Base-by-base conservation (phyloP, 2,888 invertebrate species). In the Hedya salicella region DNA sequence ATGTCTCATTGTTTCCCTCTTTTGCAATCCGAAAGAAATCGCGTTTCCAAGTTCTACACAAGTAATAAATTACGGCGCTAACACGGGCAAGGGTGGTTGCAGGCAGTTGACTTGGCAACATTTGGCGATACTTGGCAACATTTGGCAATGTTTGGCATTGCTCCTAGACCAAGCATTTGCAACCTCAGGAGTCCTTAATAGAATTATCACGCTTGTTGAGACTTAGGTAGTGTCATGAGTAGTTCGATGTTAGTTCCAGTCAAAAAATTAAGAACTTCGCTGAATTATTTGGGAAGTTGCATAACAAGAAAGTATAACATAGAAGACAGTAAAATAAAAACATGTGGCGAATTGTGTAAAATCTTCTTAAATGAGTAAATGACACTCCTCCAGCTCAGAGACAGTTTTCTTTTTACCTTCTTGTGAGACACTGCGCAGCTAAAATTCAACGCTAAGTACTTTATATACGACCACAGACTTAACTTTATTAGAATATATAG, bases 11-110 rank as follows among this genome's bases (percentile, higher is more conserved):
- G 57, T 57, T 57, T 46, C 30, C 57, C 32, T 57, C 57, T 57
- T 57, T 57, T 46, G 56, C 42, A 32, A 46, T 17, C 57, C 19
- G 17, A 32, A 56, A 57, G 57, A 44, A 57, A 57, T 57, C 57
- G 57, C 13, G 32, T 44, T 57, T 11, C 21, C 21, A 57, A 57
- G 30, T 57, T 57, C 46, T 44, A 52, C 42, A 30, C 44, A 46
- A 46, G 49, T 14, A 21, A 65, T 65, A 65, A 65, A 65, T 60
- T 60, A 65, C 30, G 64, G 44, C 53, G 32, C 50, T 17, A 52
- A 52, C 42, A 50, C 61, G 44, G 17, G 32, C 42, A 30, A 56
- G 57, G 57, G 49, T 30, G 46, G 42, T 13, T 40, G 53, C 53
- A 21, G 17, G 39, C 36, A 8, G 11, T 56, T 17, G 57, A 32